Evolutionary conservation across 2,113 vertebrate species (phyloP).

Genomic region (Myrmecobius fasciatus): DNA sequence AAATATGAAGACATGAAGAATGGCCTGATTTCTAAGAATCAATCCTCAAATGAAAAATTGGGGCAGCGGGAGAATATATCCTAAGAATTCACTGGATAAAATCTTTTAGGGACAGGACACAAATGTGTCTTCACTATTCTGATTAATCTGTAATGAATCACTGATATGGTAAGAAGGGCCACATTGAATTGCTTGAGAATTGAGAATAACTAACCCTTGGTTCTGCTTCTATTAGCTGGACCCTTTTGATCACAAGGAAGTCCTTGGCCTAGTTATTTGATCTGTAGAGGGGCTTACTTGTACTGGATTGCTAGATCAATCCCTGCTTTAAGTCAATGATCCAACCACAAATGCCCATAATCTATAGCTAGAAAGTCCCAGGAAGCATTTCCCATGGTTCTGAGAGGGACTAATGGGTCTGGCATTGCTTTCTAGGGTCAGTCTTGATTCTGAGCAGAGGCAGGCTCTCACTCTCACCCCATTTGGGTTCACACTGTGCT

Average conservation of each 20-base stretch:
- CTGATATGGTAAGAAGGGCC: neutral
- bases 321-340: neutral
- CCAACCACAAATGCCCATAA: neutral
- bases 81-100: neutral
- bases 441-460: neutral
- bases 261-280: neutral
- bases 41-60: neutral
- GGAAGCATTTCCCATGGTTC: neutral
- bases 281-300: neutral
- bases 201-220: neutral
- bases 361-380: neutral
- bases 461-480: neutral
- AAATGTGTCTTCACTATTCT: neutral
- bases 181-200: neutral
- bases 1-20: neutral
- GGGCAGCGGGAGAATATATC: too few relatives aligned
- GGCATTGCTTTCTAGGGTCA: neutral
- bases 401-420: neutral
- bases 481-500: neutral
- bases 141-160: neutral
- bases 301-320: too few relatives aligned
- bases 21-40: neutral
- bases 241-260: neutral
- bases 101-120: neutral
- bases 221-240: neutral